Evolutionary conservation across 2,888 invertebrate genomes (phyloP).

Genomic region (Odiellus spinosus): DNA sequence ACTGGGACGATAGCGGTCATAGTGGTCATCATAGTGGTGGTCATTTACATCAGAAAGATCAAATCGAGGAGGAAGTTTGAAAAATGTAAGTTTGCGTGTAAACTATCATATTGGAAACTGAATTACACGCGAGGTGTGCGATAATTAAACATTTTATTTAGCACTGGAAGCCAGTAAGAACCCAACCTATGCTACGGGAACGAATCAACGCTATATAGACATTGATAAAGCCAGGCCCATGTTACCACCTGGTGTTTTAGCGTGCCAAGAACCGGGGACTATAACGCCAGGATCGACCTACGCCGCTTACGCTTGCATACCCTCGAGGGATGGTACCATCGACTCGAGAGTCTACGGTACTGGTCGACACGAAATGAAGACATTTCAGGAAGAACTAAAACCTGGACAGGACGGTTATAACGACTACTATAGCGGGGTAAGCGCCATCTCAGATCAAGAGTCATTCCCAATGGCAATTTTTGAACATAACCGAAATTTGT

Average conservation of each 20-base stretch:
- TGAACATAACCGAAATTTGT: no score
- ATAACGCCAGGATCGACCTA: conserved; percentile 6
- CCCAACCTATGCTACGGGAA: conserved; percentile 12
- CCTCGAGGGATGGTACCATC: neutral
- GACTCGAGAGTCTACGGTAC: no score
- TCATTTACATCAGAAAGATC: conserved; percentile 14
- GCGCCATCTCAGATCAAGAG: no score
- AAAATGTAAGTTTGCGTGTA: conserved; percentile 15
- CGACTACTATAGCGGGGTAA: no score
- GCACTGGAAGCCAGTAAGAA: conserved; percentile 8
- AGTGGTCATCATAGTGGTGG: conserved; percentile 13
- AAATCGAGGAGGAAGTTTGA: conserved; percentile 13
- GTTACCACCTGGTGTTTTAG: conserved; percentile 5
- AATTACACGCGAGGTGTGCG: neutral
- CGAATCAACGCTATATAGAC: conserved; percentile 17
- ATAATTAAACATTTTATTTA: neutral
- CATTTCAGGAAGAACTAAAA: no score
- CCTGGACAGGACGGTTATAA: no score
- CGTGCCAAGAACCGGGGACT: neutral
- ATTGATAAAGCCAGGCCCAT: conserved; percentile 17
- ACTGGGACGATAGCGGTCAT: conserved; percentile 15
- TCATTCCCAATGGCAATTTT: no score
- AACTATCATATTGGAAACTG: neutral
- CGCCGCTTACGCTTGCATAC: conserved; percentile 14
- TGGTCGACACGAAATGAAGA: no score